Base-by-base conservation (phyloP, 2,113 vertebrate species). In the Petromus typicus region DNA sequence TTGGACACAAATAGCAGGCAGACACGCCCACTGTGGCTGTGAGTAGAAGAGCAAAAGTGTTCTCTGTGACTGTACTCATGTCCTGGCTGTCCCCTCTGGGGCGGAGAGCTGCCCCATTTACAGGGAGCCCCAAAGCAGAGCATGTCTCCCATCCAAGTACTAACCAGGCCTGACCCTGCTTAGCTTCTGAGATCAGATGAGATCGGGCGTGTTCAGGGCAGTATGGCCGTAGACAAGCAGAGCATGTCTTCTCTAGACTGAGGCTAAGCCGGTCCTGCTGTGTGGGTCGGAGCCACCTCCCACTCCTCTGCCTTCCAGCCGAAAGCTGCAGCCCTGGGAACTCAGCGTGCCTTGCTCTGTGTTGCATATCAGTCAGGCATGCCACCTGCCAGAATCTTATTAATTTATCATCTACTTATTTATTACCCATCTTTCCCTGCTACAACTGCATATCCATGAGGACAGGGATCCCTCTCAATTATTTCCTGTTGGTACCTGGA, bases 311-410 rank as follows among this genome's bases (percentile, higher is more conserved):
- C 14, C 63, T 8, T 8, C 6, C 10, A 12, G 37, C 5, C n/a
- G 73, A 25, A 64, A 48, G n/a, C 5, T 63, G 30, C 51, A 57
- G 25, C 3, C 64, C 1, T n/a, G 34, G 64, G 4, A n/a, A 63
- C 1, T 2, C 5, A 23, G 67, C 57, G 16, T 3, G 5, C 61
- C 37, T 7, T 3, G 0, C 4, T 1, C 27, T 11, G 12, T 3
- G 84, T 48, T 76, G 45, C 7, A 17, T 22, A 3, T 32, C 13
- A 59, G 43, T 66, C 27, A 43, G 43, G 32, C 2, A 22, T 6
- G 54, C 16, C 43, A 30, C 37, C 76, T 73, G n/a, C 45, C 23
- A 79, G 75, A 43, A 7, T 45, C 79, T 22, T 64, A 27, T 37
- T 43, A 12, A 40, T 40, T 16, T 48, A 43, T 56, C 27, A 22